Base-by-base conservation (phyloP, 2,113 vertebrate species). In the Callionymus lyra region DNA sequence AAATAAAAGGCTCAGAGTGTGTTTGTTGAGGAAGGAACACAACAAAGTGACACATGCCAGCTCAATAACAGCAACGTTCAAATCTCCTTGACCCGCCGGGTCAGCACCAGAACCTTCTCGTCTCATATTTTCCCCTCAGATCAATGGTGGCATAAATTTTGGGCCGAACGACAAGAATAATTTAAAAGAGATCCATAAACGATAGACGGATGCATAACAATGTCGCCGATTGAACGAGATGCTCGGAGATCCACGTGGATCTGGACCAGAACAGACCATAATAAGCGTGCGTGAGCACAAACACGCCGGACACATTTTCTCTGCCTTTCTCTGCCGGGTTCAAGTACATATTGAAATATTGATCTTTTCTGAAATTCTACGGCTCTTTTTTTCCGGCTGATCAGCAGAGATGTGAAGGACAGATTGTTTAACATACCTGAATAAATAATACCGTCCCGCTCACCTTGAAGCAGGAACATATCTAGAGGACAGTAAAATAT, bases 111-210 rank as follows among this genome's bases (percentile, higher is more conserved):
- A 89, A 90, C 87, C 87, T 87, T 93, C 90, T 89, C 86, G 88
- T 92, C 94, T 94, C 90, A 94, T 94, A 94, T 93, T 98, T 95
- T 95, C 89, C 89, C 88, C 87, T 86, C 72, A 86, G 92, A 97
- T 97, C 94, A 97, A 97, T 95, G 89, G 84, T 66, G 74, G 88
- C 89, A 94, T 96, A 93, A 93, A 96, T 93, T 93, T 90, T 83
- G 85, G 85, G 86, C 84, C 91, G 91, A 93, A 91, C 91, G 92
- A 93, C 91, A 97, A 93, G 88, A 90, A 92, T 96, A 94, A 94
- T 94, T 98, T 94, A 92, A 89, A 93, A 87, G 86, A 91, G 90
- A 95, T 96, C 90, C 88, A 92, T 93, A 94, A 88, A 82, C 85
- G 72, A 87, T 81, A 80, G 70, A 76, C 43, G 53, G 58, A 82